Evolutionary conservation across 1,140 invertebrate genomes (phyloP).

Genomic region (Telenomus remus): DNA sequence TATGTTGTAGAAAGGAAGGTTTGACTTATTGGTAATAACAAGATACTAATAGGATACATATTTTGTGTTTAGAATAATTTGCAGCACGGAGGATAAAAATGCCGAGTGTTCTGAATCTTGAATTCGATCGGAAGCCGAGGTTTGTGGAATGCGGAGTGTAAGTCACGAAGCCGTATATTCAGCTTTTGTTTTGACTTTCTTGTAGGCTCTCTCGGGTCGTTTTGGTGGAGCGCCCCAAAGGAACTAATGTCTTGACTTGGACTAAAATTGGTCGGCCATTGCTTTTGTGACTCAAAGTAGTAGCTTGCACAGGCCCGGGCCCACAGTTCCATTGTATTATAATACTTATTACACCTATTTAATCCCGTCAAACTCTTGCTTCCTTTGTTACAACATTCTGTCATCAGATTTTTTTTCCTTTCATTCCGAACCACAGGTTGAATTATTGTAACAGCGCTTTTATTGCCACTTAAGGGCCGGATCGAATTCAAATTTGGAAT

Average conservation of each 20-base stretch:
- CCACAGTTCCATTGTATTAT: conserved; percentile 70
- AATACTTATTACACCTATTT: conserved; percentile 65
- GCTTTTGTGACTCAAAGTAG: conserved; percentile 59
- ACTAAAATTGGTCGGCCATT: conserved; percentile 48
- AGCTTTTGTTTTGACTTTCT: conserved; percentile 69
- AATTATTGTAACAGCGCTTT: not conserved
- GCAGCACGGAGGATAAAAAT: conserved; percentile 34
- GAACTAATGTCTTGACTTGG: conserved; percentile 35
- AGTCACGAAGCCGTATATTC: conserved; percentile 67
- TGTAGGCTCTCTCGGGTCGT: conserved; percentile 48
- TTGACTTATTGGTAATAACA: conserved; percentile 21
- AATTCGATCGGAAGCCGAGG: conserved; percentile 50
- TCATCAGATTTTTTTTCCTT: conserved; percentile 6
- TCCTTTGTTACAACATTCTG: conserved; percentile 36
- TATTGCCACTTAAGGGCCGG: not conserved
- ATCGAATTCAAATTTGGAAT: too few relatives aligned
- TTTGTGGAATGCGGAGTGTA: conserved; percentile 56
- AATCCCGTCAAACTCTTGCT: conserved; percentile 56
- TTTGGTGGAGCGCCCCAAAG: conserved; percentile 38
- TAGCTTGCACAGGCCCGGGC: conserved; percentile 26
- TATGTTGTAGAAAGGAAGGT: too few relatives aligned
- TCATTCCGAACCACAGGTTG: not conserved
- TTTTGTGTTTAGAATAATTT: conserved; percentile 29
- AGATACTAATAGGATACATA: conserved; percentile 28
- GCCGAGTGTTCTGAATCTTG: conserved; percentile 49